Evolutionary conservation across 64 coral and sea anemone genomes (phyloP).

Genomic region (Stichodactyla mertensii): DNA sequence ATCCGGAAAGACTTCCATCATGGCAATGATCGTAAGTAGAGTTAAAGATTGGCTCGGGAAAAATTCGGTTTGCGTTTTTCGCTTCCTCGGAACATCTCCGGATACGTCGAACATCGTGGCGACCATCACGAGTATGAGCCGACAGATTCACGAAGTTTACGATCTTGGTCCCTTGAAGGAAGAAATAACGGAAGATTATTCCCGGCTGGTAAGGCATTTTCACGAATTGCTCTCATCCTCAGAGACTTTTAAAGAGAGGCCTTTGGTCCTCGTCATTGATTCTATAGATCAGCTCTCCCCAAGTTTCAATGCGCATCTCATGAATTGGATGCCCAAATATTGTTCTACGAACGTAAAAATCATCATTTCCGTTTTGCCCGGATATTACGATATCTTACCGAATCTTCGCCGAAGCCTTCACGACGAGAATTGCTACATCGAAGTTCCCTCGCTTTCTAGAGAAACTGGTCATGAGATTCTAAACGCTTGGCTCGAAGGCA

Average conservation of each 20-base stretch:
- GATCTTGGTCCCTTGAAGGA: slow-evolving; percentile 27
- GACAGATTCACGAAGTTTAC: slow-evolving; percentile 74
- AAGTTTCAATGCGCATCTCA: slow-evolving; percentile 78
- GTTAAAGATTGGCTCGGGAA: slow-evolving; percentile 69
- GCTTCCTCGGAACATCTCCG: slow-evolving; percentile 81
- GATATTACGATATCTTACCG: slow-evolving; percentile 68
- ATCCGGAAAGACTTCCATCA: slow-evolving; percentile 82
- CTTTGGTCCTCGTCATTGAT: slow-evolving; percentile 62
- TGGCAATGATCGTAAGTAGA: slow-evolving; percentile 57
- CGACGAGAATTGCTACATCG: slow-evolving; percentile 45
- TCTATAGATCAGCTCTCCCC: slow-evolving; percentile 85
- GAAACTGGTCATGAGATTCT: slow-evolving; percentile 69
- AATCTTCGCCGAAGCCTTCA: slow-evolving; percentile 68
- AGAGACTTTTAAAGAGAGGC: slow-evolving; percentile 24
- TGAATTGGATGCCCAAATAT: slow-evolving; percentile 82
- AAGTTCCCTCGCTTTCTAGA: slow-evolving; percentile 58
- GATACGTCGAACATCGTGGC: slow-evolving; percentile 66
- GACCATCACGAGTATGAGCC: slow-evolving; percentile 55
- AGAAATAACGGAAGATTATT: slow-evolving; percentile 68
- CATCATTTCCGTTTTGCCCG: slow-evolving; percentile 67
- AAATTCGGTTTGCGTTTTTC: slow-evolving; percentile 61
- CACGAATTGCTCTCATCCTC: slow-evolving; percentile 41
- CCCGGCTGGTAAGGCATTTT: slow-evolving; percentile 77
- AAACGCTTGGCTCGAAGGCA: slow-evolving; percentile 62
- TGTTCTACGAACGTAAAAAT: slow-evolving; percentile 54